phyloP scores from a whole-genome alignment of 2,113 vertebrate species.

The Bos javanicus region DNA sequence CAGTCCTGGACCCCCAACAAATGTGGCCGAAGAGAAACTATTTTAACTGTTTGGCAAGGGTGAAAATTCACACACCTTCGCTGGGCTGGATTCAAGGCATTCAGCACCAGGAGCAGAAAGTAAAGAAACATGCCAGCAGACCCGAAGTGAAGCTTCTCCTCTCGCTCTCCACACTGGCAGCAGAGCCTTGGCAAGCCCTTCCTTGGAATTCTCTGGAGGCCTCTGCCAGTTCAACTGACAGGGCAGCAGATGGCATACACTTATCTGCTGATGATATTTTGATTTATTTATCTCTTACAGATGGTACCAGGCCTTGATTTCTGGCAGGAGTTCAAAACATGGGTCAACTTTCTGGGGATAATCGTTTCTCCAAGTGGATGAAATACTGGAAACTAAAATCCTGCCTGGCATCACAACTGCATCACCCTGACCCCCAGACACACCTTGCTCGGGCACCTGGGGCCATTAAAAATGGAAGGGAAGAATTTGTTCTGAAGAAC shows the following conservation, averaged over 20 bases:
- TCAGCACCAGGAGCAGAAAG: background rate
- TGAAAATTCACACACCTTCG: background rate
- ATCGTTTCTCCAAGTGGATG: conserved; percentile 35
- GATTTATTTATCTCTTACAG: conserved; percentile 77
- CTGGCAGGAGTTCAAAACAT: conserved; percentile 56
- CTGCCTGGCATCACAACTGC: background rate
- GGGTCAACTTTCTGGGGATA: conserved; percentile 59
- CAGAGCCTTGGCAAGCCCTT: conserved; percentile 36
- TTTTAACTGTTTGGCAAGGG: background rate
- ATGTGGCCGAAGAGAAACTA: background rate
- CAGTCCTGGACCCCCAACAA: background rate
- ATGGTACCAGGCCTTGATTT: conserved; percentile 71
- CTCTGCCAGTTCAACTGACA: conserved; percentile 70
- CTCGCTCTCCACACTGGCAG: background rate
- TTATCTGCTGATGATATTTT: conserved; percentile 76
- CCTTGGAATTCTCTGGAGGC: conserved; percentile 58
- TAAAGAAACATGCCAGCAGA: background rate
- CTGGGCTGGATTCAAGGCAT: conserved; percentile 12
- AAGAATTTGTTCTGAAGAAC: background rate
- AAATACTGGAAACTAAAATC: background rate
- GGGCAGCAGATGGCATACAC: conserved; percentile 76
- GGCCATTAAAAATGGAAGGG: background rate
- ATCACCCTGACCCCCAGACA: background rate
- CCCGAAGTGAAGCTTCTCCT: background rate
- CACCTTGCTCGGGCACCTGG: background rate